phyloP scores from a whole-genome alignment of 1,140 invertebrate genomes.

The Condylostylus longicornis region DNA sequence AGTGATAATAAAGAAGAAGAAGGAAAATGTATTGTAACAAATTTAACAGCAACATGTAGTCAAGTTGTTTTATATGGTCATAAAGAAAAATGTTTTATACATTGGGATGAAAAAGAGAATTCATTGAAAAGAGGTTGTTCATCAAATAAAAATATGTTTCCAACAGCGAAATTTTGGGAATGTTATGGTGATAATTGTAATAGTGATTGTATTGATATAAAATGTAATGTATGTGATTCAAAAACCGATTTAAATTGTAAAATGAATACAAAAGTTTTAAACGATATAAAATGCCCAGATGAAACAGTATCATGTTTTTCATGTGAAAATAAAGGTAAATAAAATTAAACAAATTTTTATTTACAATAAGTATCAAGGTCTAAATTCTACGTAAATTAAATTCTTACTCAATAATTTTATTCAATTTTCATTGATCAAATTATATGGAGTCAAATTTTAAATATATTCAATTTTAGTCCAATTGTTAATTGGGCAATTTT shows the following conservation, averaged over 20 bases:
- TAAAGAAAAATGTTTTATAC: slow-evolving; percentile 18
- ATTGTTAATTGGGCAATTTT: too few species aligned
- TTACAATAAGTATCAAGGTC: too few species aligned
- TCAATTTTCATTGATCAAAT: too few species aligned
- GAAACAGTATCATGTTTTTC: slow-evolving; percentile 19
- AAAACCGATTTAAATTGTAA: slow-evolving; percentile 14
- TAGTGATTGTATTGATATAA: slow-evolving; percentile 17
- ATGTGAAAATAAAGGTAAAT: slow-evolving; percentile 25
- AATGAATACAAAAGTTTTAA: slow-evolving; percentile 7
- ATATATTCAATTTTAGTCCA: too few species aligned
- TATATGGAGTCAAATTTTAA: too few species aligned
- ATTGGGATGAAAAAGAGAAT: slow-evolving; percentile 17
- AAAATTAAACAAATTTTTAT: too few species aligned
- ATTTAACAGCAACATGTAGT: slow-evolving; percentile 9
- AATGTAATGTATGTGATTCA: slow-evolving; percentile 18
- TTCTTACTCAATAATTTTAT: too few species aligned
- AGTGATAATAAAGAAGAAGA: too few species aligned
- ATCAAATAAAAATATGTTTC: slow-evolving; percentile 19
- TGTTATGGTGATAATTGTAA: slow-evolving; percentile 25
- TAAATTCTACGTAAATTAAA: too few species aligned
- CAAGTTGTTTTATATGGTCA: slow-evolving; percentile 24
- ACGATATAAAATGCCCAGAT: slow-evolving; percentile 9
- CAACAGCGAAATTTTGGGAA: slow-evolving; percentile 15
- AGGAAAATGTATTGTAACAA: background rate
- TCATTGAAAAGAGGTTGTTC: slow-evolving; percentile 22